phyloP scores from a whole-genome alignment of 2,888 invertebrate species.

The Ptilodon capucinus region DNA sequence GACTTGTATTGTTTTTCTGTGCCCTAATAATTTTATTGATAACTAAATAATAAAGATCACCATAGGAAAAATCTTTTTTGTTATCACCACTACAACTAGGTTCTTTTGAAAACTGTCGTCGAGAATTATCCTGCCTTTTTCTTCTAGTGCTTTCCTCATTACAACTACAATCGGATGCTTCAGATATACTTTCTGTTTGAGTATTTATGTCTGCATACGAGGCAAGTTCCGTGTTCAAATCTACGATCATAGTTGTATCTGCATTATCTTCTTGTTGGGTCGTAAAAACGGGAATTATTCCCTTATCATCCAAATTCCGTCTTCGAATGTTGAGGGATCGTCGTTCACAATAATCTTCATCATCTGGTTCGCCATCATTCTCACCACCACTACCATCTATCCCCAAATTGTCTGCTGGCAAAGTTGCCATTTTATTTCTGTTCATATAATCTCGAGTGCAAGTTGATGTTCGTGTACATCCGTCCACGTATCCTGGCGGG shows the following conservation, averaged over 20 bases:
- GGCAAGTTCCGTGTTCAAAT: background rate
- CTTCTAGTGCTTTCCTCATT: slow-evolving; percentile 28
- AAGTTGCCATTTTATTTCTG: slow-evolving; percentile 56
- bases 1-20: slow-evolving; percentile 5
- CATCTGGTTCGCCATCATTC: slow-evolving; percentile 28
- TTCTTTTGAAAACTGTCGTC: background rate
- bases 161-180: slow-evolving; percentile 31
- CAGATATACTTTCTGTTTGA: slow-evolving; percentile 4
- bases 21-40: slow-evolving; percentile 17
- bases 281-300: background rate
- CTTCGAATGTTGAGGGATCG: slow-evolving; percentile 55
- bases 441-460: slow-evolving; percentile 68
- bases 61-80: slow-evolving; percentile 12
- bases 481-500: slow-evolving; percentile 69
- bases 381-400: background rate
- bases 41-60: slow-evolving; percentile 17
- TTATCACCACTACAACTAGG: background rate
- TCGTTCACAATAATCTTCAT: slow-evolving; percentile 73
- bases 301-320: slow-evolving; percentile 40
- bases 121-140: slow-evolving; percentile 33
- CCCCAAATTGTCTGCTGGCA: slow-evolving; percentile 16
- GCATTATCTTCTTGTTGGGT: slow-evolving; percentile 4
- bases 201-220: background rate
- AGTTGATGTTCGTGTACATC: slow-evolving; percentile 71
- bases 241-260: background rate